Base-by-base conservation (phyloP, 2,888 invertebrate species). In the Trichogramma dendrolimi region DNA sequence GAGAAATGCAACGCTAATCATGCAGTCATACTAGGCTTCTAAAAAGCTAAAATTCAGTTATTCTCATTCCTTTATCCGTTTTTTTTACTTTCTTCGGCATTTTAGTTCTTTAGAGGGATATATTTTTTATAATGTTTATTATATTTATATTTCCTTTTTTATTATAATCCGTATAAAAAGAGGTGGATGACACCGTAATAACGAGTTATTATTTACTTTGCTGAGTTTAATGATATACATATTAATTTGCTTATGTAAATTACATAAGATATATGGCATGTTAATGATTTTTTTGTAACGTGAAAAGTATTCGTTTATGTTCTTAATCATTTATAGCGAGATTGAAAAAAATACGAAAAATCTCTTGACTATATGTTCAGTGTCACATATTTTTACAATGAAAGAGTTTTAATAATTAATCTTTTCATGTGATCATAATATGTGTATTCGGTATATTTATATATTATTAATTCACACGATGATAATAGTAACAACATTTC, bases 101-200 rank as follows among this genome's bases (percentile, higher is more conserved):
- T 58, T 60, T 47, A 62, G 44, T 62, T 64, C 7, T 8, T 4
- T 48, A 55, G 48, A 58, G 60, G 49, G 58, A 53, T 56, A 58
- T 58, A 60, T 53, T 63, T 39, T 50, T 58, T 49, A 46, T 46
- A n/a, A 10, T 6, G 11, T 5, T 48, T 48, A 14, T n/a, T 48
- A 14, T 48, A 11, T 6, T n/a, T 27, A 56, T 50, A 14, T 41
- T 55, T 52, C 10, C 52, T 55, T 61, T 50, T 7, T 51, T 39
- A 43, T 61, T 61, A 51, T 55, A 58, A 58, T 65, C 58, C 49
- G 65, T 65, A 65, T 65, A 65, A 62, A 65, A 65, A 65, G 62
- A 55, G 47, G 27, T 38, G 14, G 52, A 42, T 49, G 57, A 58
- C 42, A 60, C 39, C 27, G 55, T 60, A 52, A 53, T 43, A 51